Percentiles rank a stretch among this genome's conserved stretches.
Conservation (phyloP, 1,140 invertebrate genomes). For the Uloborus diversus region DNA sequence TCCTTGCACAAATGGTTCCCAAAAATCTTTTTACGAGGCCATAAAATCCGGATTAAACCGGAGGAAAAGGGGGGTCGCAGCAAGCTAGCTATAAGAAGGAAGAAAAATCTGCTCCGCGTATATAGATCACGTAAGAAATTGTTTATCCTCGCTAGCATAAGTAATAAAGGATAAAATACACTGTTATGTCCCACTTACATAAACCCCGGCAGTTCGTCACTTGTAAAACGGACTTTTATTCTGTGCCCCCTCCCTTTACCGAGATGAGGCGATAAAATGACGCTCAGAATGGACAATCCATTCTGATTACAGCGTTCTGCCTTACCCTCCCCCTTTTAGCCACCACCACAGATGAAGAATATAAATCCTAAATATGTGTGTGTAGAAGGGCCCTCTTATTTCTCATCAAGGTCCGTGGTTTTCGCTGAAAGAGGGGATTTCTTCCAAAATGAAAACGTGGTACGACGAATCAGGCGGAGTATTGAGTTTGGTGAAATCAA, state of each 20-base stretch:
- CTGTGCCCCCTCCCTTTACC: not conserved
- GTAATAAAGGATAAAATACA: constrained; percentile 56
- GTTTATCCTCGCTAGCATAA: constrained; percentile 50
- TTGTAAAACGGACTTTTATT: constrained; percentile 43
- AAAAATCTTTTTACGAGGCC: constrained; percentile 34
- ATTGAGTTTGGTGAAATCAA: no score
- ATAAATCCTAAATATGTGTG: constrained; percentile 57
- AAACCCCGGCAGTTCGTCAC: constrained; percentile 54
- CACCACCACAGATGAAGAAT: not conserved
- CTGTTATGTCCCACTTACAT: constrained; percentile 55
- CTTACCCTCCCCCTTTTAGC: constrained; percentile 39
- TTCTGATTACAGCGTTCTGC: constrained; percentile 37
- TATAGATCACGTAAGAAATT: constrained; percentile 51
- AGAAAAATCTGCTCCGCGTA: constrained; percentile 46
- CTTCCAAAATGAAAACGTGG: constrained; percentile 49
- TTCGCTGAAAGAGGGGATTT: not conserved
- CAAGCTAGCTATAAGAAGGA: not conserved
- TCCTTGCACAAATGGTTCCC: not conserved
- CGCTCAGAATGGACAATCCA: constrained; percentile 50
- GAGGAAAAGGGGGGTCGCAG: not conserved
- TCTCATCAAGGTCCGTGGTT: constrained; percentile 23
- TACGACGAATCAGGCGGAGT: no score
- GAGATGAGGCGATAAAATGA: constrained; percentile 47
- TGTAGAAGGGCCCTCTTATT: constrained; percentile 34
- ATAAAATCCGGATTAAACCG: constrained; percentile 43